A percentile compares a stretch with the other conserved stretches of the same genome.
Conservation (phyloP, 35 echinoderm and acorn worm genomes). For the Anneissia japonica region DNA sequence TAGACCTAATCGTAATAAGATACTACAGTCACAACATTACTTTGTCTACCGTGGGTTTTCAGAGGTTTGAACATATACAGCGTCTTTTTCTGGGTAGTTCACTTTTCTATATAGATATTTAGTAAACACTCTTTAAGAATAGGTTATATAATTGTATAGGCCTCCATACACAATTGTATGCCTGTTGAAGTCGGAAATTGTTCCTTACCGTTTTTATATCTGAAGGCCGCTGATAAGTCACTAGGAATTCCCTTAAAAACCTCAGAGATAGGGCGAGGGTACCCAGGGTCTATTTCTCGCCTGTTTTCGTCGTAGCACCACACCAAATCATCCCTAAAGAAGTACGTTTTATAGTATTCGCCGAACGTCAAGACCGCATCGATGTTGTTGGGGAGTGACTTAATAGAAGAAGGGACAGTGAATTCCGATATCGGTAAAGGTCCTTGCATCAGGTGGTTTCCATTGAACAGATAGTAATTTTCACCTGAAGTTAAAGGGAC, state of each 20-base stretch:
- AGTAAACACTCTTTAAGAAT: too few species aligned
- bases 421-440: slow-evolving; percentile 16
- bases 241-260: slow-evolving; percentile 29
- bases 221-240: slow-evolving; percentile 12
- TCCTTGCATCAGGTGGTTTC: slow-evolving; percentile 8
- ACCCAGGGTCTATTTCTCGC: slow-evolving; percentile 6
- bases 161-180: too few species aligned
- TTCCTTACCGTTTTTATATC: not conserved
- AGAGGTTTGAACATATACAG: too few species aligned
- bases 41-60: too few species aligned
- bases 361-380: slow-evolving; percentile 35
- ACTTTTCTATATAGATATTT: too few species aligned
- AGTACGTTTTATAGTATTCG: slow-evolving; percentile 28
- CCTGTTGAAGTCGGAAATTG: too few species aligned
- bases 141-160: too few species aligned
- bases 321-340: slow-evolving; percentile 33
- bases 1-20: too few species aligned
- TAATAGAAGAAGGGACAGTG: not conserved
- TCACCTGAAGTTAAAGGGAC: too few species aligned
- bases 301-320: slow-evolving; percentile 47
- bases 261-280: not conserved
- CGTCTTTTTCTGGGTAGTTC: too few species aligned
- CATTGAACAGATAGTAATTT: slow-evolving; percentile 37
- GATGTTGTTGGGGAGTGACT: slow-evolving; percentile 34
- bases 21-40: too few species aligned